These are phyloP conservation scores for Drosophila algonquin DNA, from an alignment of 2,888 invertebrate genomes.

Conservation along the genomic window DNA sequence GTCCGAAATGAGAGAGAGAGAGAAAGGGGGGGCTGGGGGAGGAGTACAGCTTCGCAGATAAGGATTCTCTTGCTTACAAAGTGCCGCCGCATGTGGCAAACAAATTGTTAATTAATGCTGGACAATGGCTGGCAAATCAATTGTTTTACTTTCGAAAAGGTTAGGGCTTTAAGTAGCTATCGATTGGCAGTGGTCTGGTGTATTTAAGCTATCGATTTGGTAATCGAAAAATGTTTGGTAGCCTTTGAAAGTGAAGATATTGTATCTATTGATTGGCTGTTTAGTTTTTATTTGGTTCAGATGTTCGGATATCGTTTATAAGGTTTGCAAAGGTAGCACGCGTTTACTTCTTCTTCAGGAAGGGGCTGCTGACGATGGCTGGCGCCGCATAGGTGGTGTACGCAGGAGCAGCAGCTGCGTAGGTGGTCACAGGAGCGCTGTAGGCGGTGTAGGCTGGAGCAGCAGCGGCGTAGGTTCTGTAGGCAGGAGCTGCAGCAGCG, in stretches of 20 bases:
- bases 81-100: slow-evolving; percentile 19
- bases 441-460: slow-evolving; percentile 6
- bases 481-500: slow-evolving; percentile 55
- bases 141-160: slow-evolving; percentile 19
- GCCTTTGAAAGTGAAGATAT: neutral
- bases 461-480: slow-evolving; percentile 43
- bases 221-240: neutral
- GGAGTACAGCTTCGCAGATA: neutral
- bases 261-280: neutral
- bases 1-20: slow-evolving; percentile 14
- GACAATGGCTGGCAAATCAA: slow-evolving; percentile 21
- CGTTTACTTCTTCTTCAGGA: slow-evolving; percentile 73
- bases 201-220: neutral
- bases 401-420: slow-evolving; percentile 30
- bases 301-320: too few relatives aligned
- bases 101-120: slow-evolving; percentile 43
- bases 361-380: slow-evolving; percentile 59
- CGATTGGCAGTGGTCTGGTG: neutral
- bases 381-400: slow-evolving; percentile 67
- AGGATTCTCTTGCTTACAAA: slow-evolving; percentile 1
- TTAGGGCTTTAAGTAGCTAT: neutral
- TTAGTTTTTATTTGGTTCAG: slow-evolving; percentile 25
- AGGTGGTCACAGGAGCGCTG: too few relatives aligned
- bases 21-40: neutral
- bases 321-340: neutral